Base-by-base conservation (phyloP, 2,113 vertebrate species). In the Pachycephala philippinensis region DNA sequence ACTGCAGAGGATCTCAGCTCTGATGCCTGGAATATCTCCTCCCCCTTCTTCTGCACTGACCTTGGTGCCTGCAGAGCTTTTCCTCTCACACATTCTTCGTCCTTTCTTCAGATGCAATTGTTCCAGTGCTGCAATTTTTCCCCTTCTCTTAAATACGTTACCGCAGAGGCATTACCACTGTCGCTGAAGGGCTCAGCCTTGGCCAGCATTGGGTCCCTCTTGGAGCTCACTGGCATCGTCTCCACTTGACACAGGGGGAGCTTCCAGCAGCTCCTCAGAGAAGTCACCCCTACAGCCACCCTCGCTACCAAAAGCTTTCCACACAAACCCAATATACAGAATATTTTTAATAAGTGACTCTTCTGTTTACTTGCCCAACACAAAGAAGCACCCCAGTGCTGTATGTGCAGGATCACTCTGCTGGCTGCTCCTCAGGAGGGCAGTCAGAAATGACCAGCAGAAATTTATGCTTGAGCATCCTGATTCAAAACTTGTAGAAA, bases 401-500 rank as follows among this genome's bases (percentile, higher is more conserved):
- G 23, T 37, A 9, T 10, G 53, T 15, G 60, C 31, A 42, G 71
- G 84, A 47, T 40, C 45, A 22, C 30, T 28, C 42, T 69, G 33
- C 49, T 47, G 15, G 9, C 26, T 70, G 54, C 24, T 50, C 52
- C 12, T 91, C 33, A 26, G 50, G 33, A 93, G 40, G 33, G 57
- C 85, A 93, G 31, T 33, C 79, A 87, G 61, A 68, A 87, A 72
- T 33, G 72, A 54, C 47, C 50, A 42, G 44, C 13, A 93, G 69
- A 81, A 63, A 79, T 80, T 91, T 69, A 87, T 17, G 18, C 65
- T 44, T 30, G 33, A 93, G 71, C 80, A 93, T 87, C 88, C 79
- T 78, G 87, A 95, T 95, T 96, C 85, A 87, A 88, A 96, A 87
- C 82, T 93, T 87, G 65, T 93, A 95, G 89, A 60, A 83, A 91